Percentiles rank a stretch among this genome's conserved stretches.
These are phyloP conservation scores for Cheirogaleus major DNA, from an alignment of 2,797 vertebrate genomes.

Conservation along the genomic window DNA sequence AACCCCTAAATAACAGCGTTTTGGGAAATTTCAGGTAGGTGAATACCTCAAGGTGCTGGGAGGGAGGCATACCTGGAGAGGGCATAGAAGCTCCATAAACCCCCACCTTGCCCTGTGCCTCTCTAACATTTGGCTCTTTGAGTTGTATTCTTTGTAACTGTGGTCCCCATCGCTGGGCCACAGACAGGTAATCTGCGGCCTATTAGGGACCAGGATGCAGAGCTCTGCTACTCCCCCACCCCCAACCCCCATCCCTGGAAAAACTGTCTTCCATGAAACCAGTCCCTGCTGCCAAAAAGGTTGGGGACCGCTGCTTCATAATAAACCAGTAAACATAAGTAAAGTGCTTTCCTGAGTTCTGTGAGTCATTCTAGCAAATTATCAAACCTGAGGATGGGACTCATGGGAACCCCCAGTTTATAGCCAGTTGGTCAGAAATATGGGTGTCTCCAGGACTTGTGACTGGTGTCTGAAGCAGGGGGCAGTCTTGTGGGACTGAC, in stretches of 20 bases:
- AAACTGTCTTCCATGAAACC: too few species aligned
- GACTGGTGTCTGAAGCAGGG: background rate
- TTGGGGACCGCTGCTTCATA: background rate
- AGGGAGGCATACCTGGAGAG: too few species aligned
- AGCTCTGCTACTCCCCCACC: too few species aligned
- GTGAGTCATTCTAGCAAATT: background rate
- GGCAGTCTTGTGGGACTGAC: too few species aligned
- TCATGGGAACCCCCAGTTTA: too few species aligned
- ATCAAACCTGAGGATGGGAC: background rate
- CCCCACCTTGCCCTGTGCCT: background rate
- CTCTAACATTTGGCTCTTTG: background rate
- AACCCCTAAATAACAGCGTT: background rate
- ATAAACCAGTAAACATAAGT: background rate
- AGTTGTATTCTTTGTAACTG: background rate
- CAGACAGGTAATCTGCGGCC: too few species aligned
- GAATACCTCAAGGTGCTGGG: background rate
- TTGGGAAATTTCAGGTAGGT: background rate
- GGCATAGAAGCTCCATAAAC: background rate
- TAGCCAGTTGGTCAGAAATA: background rate
- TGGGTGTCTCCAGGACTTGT: background rate
- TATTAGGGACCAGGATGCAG: too few species aligned
- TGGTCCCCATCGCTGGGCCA: too few species aligned
- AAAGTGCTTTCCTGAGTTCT: background rate
- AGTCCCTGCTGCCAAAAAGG: too few species aligned
- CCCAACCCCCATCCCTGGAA: too few species aligned